A percentile compares a stretch with the other conserved stretches of the same genome.
These are phyloP conservation scores for Sitta europaea DNA, from an alignment of 2,113 vertebrate species.

Conservation along the genomic window DNA sequence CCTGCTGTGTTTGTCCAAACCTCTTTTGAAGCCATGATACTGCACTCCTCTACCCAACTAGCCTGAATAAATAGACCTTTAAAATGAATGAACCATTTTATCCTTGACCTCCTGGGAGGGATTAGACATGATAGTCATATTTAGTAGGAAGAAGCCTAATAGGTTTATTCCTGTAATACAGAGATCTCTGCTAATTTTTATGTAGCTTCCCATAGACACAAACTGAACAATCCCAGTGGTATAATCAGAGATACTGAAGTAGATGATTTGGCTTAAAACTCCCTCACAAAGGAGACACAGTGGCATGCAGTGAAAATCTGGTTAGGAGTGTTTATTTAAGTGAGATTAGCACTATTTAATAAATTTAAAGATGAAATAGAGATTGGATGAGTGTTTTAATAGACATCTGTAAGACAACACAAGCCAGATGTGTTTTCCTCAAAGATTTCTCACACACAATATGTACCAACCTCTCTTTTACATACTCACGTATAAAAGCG, in stretches of 20 bases:
- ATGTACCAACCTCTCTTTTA: not conserved
- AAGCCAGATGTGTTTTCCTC: not conserved
- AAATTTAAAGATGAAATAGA: not conserved
- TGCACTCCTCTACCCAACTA: not conserved
- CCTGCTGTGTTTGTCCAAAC: not conserved
- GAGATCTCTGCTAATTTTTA: not conserved
- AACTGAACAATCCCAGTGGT: not conserved
- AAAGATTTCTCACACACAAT: not conserved
- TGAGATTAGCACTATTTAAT: not conserved
- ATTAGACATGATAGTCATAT: not conserved
- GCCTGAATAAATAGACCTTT: not conserved
- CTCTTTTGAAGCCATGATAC: not conserved
- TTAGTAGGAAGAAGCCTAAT: not conserved
- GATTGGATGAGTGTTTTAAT: not conserved
- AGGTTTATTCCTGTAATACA: not conserved
- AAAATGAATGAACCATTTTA: not conserved
- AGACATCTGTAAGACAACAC: not conserved
- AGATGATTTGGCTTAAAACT: not conserved
- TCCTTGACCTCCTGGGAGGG: not conserved
- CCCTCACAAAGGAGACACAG: not conserved
- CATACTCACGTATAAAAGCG: not conserved
- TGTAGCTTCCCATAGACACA: not conserved
- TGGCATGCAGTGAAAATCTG: not conserved
- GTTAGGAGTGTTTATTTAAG: not conserved
- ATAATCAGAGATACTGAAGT: not conserved